Evolutionary conservation across 2,888 invertebrate species (phyloP).

Genomic region (Cheilosia soror): DNA sequence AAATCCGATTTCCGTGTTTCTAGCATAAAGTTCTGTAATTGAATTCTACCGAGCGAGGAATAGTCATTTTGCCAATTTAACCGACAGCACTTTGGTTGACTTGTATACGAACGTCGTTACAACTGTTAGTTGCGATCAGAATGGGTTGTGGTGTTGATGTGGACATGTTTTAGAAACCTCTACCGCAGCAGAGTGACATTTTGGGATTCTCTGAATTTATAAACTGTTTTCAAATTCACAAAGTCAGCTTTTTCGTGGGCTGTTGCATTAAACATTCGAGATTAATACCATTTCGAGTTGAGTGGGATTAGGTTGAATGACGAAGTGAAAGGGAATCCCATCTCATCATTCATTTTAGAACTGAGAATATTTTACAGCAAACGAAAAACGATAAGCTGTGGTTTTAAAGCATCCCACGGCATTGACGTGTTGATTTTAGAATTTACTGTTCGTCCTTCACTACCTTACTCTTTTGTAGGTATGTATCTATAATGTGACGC

Average conservation of each 20-base stretch:
- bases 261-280: too few species aligned
- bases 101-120: neutral
- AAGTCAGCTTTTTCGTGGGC: neutral
- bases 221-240: neutral
- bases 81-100: neutral
- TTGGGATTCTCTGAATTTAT: neutral
- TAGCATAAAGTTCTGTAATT: slow-evolving; percentile 14
- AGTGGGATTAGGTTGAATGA: too few species aligned
- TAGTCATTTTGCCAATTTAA: neutral
- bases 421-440: too few species aligned
- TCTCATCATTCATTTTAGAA: too few species aligned
- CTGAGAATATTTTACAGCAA: too few species aligned
- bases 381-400: too few species aligned
- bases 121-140: neutral
- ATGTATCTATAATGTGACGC: too few species aligned
- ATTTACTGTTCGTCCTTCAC: too few species aligned
- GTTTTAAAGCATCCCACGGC: too few species aligned
- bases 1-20: slow-evolving; percentile 8
- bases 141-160: neutral
- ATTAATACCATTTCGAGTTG: too few species aligned
- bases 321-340: too few species aligned
- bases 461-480: too few species aligned
- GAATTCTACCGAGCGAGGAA: neutral
- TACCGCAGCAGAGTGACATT: neutral
- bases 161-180: neutral